Conservation (phyloP, 2,797 vertebrate species). For the Cynodonichthys magdalenae region DNA sequence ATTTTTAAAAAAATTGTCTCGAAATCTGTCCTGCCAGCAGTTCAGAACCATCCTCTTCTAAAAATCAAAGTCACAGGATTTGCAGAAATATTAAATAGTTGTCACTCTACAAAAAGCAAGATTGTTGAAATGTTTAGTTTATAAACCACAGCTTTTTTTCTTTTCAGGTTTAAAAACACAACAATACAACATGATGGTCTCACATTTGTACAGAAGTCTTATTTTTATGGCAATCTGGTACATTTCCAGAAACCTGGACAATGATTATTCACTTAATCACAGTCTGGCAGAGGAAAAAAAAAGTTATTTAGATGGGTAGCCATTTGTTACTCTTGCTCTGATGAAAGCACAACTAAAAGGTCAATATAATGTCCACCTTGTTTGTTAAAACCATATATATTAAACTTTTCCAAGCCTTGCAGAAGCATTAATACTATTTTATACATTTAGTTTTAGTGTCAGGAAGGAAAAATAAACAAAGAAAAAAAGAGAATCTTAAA, state of each 20-base stretch:
- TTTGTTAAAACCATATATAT: neutral
- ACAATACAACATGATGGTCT: neutral
- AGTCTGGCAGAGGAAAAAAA: neutral
- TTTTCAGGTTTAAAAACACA: neutral
- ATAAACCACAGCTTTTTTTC: no score
- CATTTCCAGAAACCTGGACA: neutral
- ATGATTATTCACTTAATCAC: neutral
- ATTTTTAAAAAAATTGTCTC: neutral
- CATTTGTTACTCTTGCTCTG: neutral
- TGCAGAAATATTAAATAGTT: neutral
- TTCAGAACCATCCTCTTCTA: neutral
- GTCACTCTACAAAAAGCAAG: no score
- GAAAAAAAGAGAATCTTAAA: neutral
- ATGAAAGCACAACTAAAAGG: neutral
- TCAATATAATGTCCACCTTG: neutral
- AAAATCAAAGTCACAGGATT: neutral
- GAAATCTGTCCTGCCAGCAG: neutral
- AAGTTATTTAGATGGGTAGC: neutral
- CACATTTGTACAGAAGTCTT: neutral
- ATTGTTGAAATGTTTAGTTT: no score
- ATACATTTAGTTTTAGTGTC: neutral
- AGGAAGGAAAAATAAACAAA: neutral
- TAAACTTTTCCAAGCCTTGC: neutral
- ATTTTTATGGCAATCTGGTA: neutral
- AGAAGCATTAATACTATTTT: neutral